These are phyloP conservation scores for Mormyrus iriodes DNA, from an alignment of 2,113 vertebrate species.

Conservation along the genomic window DNA sequence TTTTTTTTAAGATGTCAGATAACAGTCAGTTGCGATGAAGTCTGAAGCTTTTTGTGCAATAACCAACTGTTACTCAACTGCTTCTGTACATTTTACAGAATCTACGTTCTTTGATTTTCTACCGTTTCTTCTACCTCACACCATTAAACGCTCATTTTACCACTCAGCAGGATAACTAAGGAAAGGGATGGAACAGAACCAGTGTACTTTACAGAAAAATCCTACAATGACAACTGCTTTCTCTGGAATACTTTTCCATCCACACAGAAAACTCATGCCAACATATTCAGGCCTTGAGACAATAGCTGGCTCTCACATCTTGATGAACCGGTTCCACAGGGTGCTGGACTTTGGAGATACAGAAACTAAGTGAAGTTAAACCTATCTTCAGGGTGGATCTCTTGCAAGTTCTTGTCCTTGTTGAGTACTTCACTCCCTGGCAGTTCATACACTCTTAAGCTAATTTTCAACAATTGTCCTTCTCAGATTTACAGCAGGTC, in stretches of 20 bases:
- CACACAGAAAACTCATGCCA: neutral
- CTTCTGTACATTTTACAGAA: neutral
- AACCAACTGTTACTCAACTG: neutral
- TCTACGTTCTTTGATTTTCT: neutral
- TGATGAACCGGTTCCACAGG: neutral
- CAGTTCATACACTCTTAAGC: neutral
- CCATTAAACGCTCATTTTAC: neutral
- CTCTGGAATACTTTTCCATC: neutral
- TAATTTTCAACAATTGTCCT: conserved; percentile 6
- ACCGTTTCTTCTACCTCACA: neutral
- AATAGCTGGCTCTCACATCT: neutral
- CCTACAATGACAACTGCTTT: neutral
- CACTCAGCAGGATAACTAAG: neutral
- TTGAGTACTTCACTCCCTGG: neutral
- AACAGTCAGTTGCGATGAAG: neutral
- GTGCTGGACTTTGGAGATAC: neutral
- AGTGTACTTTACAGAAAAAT: neutral
- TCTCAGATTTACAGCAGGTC: conserved; percentile 10
- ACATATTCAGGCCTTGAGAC: neutral
- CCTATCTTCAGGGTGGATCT: conserved; percentile 6
- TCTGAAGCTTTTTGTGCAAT: neutral
- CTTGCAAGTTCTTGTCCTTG: conserved; percentile 10
- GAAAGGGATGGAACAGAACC: neutral
- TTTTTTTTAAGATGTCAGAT: neutral
- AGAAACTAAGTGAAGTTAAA: neutral